phyloP scores from a whole-genome alignment of 2,888 invertebrate species.

The Margaritifera margaritifera region DNA sequence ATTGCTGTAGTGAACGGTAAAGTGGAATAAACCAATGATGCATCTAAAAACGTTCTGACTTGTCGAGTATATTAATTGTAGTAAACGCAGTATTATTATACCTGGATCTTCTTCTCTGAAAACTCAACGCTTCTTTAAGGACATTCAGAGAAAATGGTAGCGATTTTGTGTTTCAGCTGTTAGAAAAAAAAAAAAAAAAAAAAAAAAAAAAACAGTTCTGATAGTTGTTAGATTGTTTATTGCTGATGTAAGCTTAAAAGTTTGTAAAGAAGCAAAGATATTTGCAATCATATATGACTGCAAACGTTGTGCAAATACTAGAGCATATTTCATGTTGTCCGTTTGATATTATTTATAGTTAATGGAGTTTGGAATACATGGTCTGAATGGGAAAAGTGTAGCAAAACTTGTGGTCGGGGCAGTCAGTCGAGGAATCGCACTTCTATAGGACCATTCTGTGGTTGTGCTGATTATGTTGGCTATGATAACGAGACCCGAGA shows the following conservation, averaged over 20 bases:
- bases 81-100: no score
- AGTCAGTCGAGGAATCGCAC: constrained; percentile 35
- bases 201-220: no score
- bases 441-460: constrained; percentile 46
- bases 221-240: neutral
- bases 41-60: no score
- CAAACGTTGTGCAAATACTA: no score
- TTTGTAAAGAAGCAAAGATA: neutral
- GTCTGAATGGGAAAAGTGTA: constrained; percentile 52
- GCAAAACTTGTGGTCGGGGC: constrained; percentile 56
- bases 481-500: constrained; percentile 24
- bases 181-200: no score
- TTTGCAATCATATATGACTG: neutral
- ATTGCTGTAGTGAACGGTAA: no score
- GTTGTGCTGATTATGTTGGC: constrained; percentile 52
- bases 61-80: no score
- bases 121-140: no score
- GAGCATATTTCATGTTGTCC: neutral
- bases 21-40: no score
- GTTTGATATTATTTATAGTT: constrained; percentile 39
- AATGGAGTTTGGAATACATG: constrained; percentile 54
- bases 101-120: no score
- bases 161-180: no score
- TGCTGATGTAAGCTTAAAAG: neutral
- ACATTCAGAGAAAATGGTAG: no score